Base-by-base conservation (phyloP, 92 coral and sea anemone genomes). In the Phenganax stokvisi region DNA sequence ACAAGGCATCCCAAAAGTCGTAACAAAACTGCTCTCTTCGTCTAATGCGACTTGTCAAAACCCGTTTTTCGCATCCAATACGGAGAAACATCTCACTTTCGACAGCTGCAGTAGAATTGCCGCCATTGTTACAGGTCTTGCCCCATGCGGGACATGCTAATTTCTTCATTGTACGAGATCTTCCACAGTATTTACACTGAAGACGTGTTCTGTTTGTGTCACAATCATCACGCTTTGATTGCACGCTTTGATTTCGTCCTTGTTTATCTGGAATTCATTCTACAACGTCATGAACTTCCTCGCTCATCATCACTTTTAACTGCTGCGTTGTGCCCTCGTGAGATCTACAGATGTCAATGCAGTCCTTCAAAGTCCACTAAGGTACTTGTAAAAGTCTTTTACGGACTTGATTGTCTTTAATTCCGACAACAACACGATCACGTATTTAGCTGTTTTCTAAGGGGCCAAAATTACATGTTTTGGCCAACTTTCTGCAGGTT, bases 101-200 rank as follows among this genome's bases (percentile, higher is more conserved):
- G 5, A 37, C 47, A 37, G 47, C 47, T 37, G 47, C 47, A 5
- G 47, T 37, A 37, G 5, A 37, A 37, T 37, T 20, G 25, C 25
- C 25, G 25, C 25, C 25, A 20, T 20, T 20, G 25, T 20, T 20
- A 20, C 25, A 20, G 25, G 25, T 84, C 57, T 80, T 80, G 57
- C 85, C 89, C 85, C 87, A 72, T 56, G 90, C 85, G 0, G 82
- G 85, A 54, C 87, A 87, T 47, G 72, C 75, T 12, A 71, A 54
- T 58, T 83, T 83, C 72, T 89, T 81, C 73, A 81, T 81, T 56
- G 75, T 70, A 74, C 86, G 91, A 4, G 63, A 71, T 81, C 72
- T 85, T 77, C 83, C 61, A 70, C 86, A 81, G 70, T 83, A 86
- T 76, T 89, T 86, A 72, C 87, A 83, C 0, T 20, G 25, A 20